phyloP scores from a whole-genome alignment of 2,888 invertebrate genomes.

The Malacosoma neustria region DNA sequence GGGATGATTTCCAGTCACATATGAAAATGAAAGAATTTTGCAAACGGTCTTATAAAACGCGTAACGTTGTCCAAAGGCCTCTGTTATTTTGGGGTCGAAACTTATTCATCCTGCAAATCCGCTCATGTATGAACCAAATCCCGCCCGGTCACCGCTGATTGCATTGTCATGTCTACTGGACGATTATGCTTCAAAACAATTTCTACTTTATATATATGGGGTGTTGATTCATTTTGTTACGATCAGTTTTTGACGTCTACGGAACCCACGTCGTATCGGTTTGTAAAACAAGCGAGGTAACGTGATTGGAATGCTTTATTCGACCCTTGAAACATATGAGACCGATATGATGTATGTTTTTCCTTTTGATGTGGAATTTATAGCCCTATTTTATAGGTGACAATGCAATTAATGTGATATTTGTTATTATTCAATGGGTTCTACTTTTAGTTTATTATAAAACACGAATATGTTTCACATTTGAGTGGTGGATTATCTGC shows the following conservation, averaged over 20 bases:
- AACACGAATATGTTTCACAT: too few species aligned
- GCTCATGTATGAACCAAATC: slow-evolving; percentile 73
- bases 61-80: slow-evolving; percentile 57
- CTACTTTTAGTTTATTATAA: too few species aligned
- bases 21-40: slow-evolving; percentile 49
- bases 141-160: slow-evolving; percentile 73
- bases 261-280: slow-evolving; percentile 61
- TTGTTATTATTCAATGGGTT: slow-evolving; percentile 3
- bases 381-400: slow-evolving; percentile 33
- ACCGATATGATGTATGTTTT: slow-evolving; percentile 67
- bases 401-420: slow-evolving; percentile 29
- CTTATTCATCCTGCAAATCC: slow-evolving; percentile 74
- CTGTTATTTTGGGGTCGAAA: slow-evolving; percentile 72
- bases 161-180: slow-evolving; percentile 70
- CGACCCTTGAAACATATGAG: slow-evolving; percentile 68
- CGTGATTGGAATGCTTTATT: slow-evolving; percentile 72
- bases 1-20: too few species aligned
- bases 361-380: slow-evolving; percentile 56
- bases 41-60: slow-evolving; percentile 61
- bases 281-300: slow-evolving; percentile 70
- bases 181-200: slow-evolving; percentile 16
- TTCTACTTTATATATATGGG: slow-evolving; percentile 13
- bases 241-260: slow-evolving; percentile 16
- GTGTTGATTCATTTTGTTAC: slow-evolving; percentile 20
- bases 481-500: too few species aligned